Base-by-base conservation (phyloP, 2,113 vertebrate species). In the Psittacula cyanocephala region DNA sequence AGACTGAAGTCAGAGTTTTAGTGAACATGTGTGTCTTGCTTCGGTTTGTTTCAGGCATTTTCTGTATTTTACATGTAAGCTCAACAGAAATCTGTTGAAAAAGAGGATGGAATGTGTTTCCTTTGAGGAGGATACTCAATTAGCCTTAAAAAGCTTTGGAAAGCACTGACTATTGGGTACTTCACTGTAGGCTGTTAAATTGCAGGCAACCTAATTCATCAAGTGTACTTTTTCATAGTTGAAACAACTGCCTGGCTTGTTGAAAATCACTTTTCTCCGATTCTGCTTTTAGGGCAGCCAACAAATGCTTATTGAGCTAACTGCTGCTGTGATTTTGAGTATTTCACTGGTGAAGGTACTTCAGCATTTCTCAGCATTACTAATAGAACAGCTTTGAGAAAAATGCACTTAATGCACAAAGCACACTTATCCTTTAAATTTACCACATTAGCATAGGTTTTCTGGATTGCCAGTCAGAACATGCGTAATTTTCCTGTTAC, bases 251-350 rank as follows among this genome's bases (percentile, higher is more conserved):
- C 33, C 68, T 88, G 46, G 13, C 64, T 53, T 90, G 68, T 68
- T 68, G 64, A 55, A 89, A 83, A 52, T 71, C 46, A 12, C 55
- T 91, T 87, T 87, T 77, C 71, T 80, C 33, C 2, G 3, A 27
- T 83, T 86, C 71, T 88, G 28, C 79, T 93, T 90, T 86, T 49
- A 63, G 59, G 49, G 17, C 31, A 88, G 79, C 71, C 94, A 74
- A 64, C 70, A 93, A 83, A 86, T 95, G 67, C 64, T 93, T 87
- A 80, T 86, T 93, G 79, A 86, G 46, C 46, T 86, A 76, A 46
- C 70, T 80, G 28, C 75, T 72, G 35, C 81, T 82, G 84, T 85
- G 68, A 69, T 89, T 77, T 68, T 84, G 68, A 90, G 49, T 65
- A 27, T 84, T 91, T 95, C 67, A 62, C 43, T 76, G 43, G 47